Evolutionary conservation across 2,797 vertebrate species (phyloP), one percentile per base, ranked within the genome.

Genomic region (Eulemur coronatus): DNA sequence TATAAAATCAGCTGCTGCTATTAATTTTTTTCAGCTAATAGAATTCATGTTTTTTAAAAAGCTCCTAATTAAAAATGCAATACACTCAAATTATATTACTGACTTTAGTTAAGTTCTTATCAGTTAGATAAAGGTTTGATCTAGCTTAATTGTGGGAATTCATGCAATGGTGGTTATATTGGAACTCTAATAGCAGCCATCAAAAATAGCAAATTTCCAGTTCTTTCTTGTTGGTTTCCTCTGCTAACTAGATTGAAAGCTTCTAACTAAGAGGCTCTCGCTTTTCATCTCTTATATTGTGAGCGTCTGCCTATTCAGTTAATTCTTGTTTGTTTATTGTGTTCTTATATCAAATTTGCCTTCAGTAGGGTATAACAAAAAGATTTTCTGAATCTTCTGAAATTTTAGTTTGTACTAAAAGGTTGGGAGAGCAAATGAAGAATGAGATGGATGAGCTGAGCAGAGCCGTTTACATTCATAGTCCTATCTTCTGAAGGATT

Each of bases 351-450:
- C 76, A 92, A 59, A 38, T 28, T 12, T 86, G 33, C 78, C 20
- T 87, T 94, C n/a, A 35, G 50, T 6, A 48, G 22, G 30, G 69
- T 35, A 35, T 87, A 67, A 73, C 43, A 55, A 52, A 94, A 43
- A 70, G 14, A n/a, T 70, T 78, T 57, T 90, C 63, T 76, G 52
- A 65, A 38, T 84, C 38, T 75, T 76, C 17, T 65, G 43, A 75
- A 88, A 87, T 89, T 89, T 57, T 38, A 35, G 35, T 80, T 87
- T 91, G 20, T 85, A 33, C 73, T 86, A 88, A 61, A 78, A 89
- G 65, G 17, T 46, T 4, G 59, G 50, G 65, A 46, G 46, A 76
- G 67, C 52, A 52, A 7, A n/a, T 46, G 41, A 72, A 46, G 80
- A 92, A 55, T 90, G 70, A 59, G 7, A 26, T 84, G 38, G 4